Evolutionary conservation across 2,113 vertebrate species (phyloP), one percentile per base, ranked within the genome.

Genomic region (Elephantulus edwardii): DNA sequence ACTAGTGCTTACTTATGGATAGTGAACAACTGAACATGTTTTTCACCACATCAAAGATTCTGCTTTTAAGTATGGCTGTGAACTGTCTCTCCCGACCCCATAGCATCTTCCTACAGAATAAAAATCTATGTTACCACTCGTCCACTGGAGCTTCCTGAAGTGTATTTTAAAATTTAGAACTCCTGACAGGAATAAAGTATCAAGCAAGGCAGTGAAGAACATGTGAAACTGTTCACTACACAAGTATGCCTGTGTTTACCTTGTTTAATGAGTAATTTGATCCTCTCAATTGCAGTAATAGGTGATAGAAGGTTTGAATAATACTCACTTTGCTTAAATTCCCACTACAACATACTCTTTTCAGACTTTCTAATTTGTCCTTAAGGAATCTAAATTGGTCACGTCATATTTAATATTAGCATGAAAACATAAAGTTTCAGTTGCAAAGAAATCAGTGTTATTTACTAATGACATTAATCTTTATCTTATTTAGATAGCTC

Each of bases 401-500:
- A 64, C 77, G 88, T 72, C 83, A 75, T 76, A 77, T 74, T 42
- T 42, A 91, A 91, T 3, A 42, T 89, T 40, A 64, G 48, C 40
- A 40, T 46, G 30, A 64, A 92, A 91, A 80, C 40, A 83, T 50
- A 50, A 86, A 72, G 68, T 81, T 86, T 81, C 62, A 54, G 35
- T 13, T 91, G n/a, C 62, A 84, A 77, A 92, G 88, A 52, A 91
- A 86, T 6, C 22, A 33, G 40, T 6, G 38, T 70, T 35, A n/a
- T 89, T 94, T 83, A 89, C 50, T 74, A 88, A 38, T 28, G 50
- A 85, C 58, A 40, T 71, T 40, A 83, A 62, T 84, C 50, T 85
- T 70, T 52, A 35, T 88, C 72, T 86, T 89, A 60, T 56, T 85
- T 17, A 75, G 68, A 84, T 42, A 84, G 60, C 46, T 92, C 26